Conservation (phyloP, 2,888 invertebrate genomes). For the Periphyllus acericola region DNA sequence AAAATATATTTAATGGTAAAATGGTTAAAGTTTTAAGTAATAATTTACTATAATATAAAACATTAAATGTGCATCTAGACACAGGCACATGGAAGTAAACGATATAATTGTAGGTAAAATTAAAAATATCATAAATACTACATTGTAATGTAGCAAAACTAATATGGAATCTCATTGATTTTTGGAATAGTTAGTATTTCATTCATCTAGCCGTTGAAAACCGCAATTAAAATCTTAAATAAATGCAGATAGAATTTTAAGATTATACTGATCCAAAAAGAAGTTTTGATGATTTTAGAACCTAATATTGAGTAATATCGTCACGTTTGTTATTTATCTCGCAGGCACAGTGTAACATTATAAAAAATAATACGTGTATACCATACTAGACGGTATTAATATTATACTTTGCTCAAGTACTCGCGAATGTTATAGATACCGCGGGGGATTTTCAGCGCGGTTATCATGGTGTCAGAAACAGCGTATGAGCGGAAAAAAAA, state of each 20-base stretch:
- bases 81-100: neutral
- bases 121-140: neutral
- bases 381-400: neutral
- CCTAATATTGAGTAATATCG: too few species aligned
- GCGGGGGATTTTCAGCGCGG: neutral
- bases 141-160: neutral
- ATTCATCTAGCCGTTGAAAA: neutral
- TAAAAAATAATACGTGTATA: too few species aligned
- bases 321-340: neutral
- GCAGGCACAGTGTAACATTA: neutral
- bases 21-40: neutral
- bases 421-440: neutral
- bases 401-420: neutral
- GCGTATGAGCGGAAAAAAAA: neutral
- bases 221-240: neutral
- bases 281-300: neutral
- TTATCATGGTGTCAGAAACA: neutral
- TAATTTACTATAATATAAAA: neutral
- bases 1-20: neutral
- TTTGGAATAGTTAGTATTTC: neutral
- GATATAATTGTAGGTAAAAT: neutral
- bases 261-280: neutral
- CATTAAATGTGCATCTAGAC: neutral
- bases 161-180: neutral
- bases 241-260: neutral